A percentile compares a stretch with the other conserved stretches of the same genome.
phyloP scores from a whole-genome alignment of 2,113 vertebrate genomes.

The Piaya cayana region DNA sequence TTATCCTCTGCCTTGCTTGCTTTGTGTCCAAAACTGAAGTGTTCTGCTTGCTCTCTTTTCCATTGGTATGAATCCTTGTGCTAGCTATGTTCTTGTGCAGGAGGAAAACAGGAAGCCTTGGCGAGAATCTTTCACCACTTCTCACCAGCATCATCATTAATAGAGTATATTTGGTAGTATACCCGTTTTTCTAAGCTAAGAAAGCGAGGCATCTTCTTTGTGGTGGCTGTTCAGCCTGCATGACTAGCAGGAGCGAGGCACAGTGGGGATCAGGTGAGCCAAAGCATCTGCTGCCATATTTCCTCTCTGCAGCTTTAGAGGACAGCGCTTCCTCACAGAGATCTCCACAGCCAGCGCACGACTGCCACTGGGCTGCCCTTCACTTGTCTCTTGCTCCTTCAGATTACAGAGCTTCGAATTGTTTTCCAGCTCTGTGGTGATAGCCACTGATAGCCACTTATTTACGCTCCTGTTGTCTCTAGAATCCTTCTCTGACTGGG shows the following conservation, averaged over 20 bases:
- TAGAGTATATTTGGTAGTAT: neutral
- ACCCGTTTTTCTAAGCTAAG: neutral
- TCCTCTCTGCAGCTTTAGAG: neutral
- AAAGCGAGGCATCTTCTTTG: neutral
- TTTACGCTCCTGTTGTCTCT: neutral
- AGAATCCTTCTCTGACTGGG: neutral
- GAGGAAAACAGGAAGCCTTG: neutral
- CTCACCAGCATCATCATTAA: neutral
- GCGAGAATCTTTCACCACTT: neutral
- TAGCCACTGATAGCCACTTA: neutral
- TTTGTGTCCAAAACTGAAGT: neutral
- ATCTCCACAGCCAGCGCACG: rapidly evolving
- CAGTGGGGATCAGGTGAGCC: neutral
- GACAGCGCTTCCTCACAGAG: neutral
- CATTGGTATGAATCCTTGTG: neutral
- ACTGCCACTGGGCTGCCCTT: neutral
- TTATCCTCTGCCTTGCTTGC: neutral
- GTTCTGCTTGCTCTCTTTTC: neutral
- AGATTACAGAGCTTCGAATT: neutral
- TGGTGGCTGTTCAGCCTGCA: neutral
- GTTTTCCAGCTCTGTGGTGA: neutral
- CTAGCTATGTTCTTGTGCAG: neutral
- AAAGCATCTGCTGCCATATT: neutral
- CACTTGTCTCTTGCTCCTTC: neutral
- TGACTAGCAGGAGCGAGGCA: rapidly evolving